Evolutionary conservation across 1,140 invertebrate genomes (phyloP), one percentile per base, ranked within the genome.

Genomic region (Micrasema minimum): DNA sequence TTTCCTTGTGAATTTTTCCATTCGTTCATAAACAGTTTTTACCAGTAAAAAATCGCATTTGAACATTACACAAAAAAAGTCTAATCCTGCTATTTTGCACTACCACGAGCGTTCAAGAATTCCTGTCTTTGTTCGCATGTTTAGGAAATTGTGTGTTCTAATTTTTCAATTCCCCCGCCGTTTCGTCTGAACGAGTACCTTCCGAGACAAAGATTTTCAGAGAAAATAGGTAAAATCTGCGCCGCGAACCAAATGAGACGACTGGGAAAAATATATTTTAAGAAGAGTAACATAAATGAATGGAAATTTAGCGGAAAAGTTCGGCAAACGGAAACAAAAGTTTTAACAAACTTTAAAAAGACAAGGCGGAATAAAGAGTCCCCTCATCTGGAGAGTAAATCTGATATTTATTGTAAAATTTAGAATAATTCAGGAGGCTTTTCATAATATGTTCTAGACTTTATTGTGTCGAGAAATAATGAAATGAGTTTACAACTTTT

Each of bases 271-370:
- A 67, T 68, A 69, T 57, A n/a, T n/a, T n/a, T 61, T 43, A 45
- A 35, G 66, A 14, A 48, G 69, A 75, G 71, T 75, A 71, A 64
- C 72, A 75, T 75, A 75, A 75, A 75, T 75, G 72, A 75, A 75
- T 75, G 35, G 48, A 75, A 75, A 75, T 75, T 71, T 55, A 65
- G 20, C 65, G 68, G 72, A 71, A 73, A 74, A 43, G 62, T 74
- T 61, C 16, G 18, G 14, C 37, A 51, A 68, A 68, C 22, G 37
- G 57, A 62, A 62, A 62, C 57, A n/a, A 20, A 62, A 62, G 18
- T 62, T 62, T 62, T 9, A 14, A 45, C 37, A 23, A 62, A 20
- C 23, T 20, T 14, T n/a, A 62, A 43, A 38, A 62, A 62, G 45
- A 43, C 23, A 45, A 43, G 57, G 37, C 57, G 37, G 37, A 41